A percentile compares a stretch with the other conserved stretches of the same genome.
phyloP scores from a whole-genome alignment of 2,888 invertebrate genomes.

The Polydrusus tereticollis region DNA sequence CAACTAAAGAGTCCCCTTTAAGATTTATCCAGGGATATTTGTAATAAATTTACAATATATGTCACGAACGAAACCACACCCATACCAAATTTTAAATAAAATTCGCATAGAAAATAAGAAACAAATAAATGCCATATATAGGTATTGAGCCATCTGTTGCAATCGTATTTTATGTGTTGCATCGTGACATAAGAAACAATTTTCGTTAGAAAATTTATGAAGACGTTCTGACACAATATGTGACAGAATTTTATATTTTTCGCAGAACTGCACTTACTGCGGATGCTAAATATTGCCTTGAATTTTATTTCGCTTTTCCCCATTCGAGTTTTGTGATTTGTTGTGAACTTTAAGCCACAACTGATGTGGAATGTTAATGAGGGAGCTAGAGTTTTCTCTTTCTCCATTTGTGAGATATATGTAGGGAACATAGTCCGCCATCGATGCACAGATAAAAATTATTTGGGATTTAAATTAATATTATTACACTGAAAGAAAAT shows the following conservation, averaged over 20 bases:
- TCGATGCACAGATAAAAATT: no score
- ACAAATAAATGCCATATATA: neutral
- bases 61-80: no score
- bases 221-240: constrained; percentile 16
- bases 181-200: constrained; percentile 16
- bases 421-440: no score
- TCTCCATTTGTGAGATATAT: no score
- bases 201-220: constrained; percentile 18
- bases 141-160: constrained; percentile 4
- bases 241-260: constrained; percentile 19
- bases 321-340: constrained; percentile 2
- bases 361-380: neutral
- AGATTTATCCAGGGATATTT: no score
- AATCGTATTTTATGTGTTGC: constrained; percentile 18
- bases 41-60: no score
- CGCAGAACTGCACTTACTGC: neutral
- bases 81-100: neutral
- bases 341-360: neutral
- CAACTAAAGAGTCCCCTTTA: no score
- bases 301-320: constrained; percentile 15
- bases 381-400: no score
- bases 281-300: constrained; percentile 6
- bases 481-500: no score
- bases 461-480: no score
- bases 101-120: neutral